phyloP scores from a whole-genome alignment of 2,888 invertebrate species.

The Belgica antarctica region DNA sequence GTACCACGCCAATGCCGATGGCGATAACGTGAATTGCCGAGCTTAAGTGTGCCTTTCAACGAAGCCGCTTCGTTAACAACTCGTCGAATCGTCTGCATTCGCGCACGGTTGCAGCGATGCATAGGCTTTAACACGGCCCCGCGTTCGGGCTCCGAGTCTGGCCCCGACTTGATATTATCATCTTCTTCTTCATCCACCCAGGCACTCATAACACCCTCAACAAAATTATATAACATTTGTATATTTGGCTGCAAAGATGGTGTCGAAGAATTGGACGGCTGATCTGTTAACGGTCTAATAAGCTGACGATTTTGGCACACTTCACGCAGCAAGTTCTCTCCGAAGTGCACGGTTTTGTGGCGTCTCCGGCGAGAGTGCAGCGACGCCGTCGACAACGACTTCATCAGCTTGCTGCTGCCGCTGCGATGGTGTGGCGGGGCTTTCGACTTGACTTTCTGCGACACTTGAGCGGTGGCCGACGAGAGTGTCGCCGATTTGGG shows the following conservation, averaged over 20 bases:
- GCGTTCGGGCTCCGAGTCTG: conserved; percentile 72
- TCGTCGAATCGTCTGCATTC: conserved; percentile 66
- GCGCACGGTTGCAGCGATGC: conserved; percentile 60
- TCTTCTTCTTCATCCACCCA: conserved; percentile 74
- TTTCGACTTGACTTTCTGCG: conserved; percentile 37
- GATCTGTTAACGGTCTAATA: conserved; percentile 54
- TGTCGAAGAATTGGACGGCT: conserved; percentile 47
- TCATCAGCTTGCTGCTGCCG: conserved; percentile 52
- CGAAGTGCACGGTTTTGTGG: conserved; percentile 76
- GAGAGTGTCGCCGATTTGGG: conserved; percentile 40
- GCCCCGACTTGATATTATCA: conserved; percentile 69
- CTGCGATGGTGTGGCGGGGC: conserved; percentile 46
- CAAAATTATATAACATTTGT: conserved; percentile 77
- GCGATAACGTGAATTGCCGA: conserved; percentile 69
- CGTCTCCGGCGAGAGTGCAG: conserved; percentile 68
- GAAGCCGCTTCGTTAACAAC: conserved; percentile 71
- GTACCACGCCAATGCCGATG: conserved; percentile 84
- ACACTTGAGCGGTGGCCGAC: conserved; percentile 39
- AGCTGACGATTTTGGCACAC: conserved; percentile 69
- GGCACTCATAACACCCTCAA: conserved; percentile 74
- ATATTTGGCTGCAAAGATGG: conserved; percentile 66
- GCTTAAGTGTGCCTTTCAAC: conserved; percentile 63
- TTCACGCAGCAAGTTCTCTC: conserved; percentile 71
- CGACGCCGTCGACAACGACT: conserved; percentile 62
- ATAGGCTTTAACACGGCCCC: conserved; percentile 58